Percentiles rank a stretch among this genome's conserved stretches.
Conservation (phyloP, 2,113 vertebrate genomes). For the Verasper variegatus region DNA sequence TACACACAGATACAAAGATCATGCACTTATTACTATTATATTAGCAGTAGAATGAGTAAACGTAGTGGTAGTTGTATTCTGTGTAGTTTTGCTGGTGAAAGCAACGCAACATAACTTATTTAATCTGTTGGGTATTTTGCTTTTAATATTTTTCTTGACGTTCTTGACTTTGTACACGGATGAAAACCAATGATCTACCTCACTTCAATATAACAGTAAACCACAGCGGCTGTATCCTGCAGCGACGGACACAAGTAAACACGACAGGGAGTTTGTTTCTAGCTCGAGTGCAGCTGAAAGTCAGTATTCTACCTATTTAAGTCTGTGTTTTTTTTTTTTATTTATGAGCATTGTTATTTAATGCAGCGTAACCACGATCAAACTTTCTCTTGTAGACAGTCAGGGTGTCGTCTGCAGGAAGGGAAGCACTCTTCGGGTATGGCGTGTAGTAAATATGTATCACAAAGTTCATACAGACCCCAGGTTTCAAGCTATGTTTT, state of each 20-base stretch:
- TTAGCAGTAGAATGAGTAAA: constrained; percentile 11
- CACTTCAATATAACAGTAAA: constrained; percentile 48
- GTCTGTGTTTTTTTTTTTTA: constrained; percentile 49
- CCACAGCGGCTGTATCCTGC: constrained; percentile 20
- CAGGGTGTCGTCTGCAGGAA: constrained; percentile 42
- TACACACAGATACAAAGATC: constrained; percentile 34
- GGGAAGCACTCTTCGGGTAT: constrained; percentile 37
- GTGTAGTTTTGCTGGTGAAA: constrained; percentile 31
- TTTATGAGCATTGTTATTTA: constrained; percentile 55
- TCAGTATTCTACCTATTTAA: constrained; percentile 60
- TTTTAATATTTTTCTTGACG: neutral
- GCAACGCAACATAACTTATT: constrained; percentile 55
- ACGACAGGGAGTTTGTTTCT: constrained; percentile 28
- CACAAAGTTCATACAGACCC: constrained; percentile 47
- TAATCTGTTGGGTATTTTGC: constrained; percentile 40
- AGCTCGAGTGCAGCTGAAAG: constrained; percentile 50
- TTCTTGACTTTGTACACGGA: constrained; percentile 36
- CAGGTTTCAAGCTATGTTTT: constrained; percentile 45
- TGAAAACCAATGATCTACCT: constrained; percentile 71
- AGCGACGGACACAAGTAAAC: constrained; percentile 23
- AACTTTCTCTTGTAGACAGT: constrained; percentile 2
- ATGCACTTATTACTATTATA: constrained; percentile 51
- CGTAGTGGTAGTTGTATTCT: constrained; percentile 10
- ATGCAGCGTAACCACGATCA: constrained; percentile 12
- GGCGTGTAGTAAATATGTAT: constrained; percentile 29